Base-by-base conservation (phyloP, 2,888 invertebrate species). In the Cancer borealis region DNA sequence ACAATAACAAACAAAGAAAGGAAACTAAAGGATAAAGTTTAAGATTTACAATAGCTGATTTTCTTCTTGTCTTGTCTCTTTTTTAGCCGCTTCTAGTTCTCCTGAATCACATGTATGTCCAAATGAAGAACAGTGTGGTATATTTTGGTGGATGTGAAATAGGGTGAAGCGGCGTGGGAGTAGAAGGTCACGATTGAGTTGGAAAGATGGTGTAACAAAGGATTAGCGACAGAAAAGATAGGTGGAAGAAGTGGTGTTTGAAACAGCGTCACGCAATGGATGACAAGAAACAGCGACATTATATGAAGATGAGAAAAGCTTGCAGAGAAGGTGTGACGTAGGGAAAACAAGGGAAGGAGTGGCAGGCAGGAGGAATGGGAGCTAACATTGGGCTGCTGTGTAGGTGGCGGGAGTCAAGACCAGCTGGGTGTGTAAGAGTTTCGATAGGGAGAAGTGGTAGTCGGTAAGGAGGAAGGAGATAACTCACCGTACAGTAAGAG, bases 381-480 rank as follows among this genome's bases (percentile, higher is more conserved):
- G 10, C 14, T 14, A 14, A 39, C 8, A 10, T 84, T 10, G 14
- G 84, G 26, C 39, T 84, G 30, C n/a, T 30, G 30, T 30, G 84
- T 39, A 17, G 14, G 84, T 84, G 84, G 30, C 12, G 39, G 84
- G 39, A 84, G 84, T 84, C 39, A 17, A 84, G 84, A 84, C 84
- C 39, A 39, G 84, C 39, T 30, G 17, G 84, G 30, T 39, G 39
- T 14, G 14, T 84, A 84, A 39, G 84, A 84, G n/a, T 84, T 84
- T 84, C 39, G 84, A 84, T 84, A 84, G 26, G 12, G 84, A 17
- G 30, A 84, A 84, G 84, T 79, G 79, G 79, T 79, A 26, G 79
- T 79, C 79, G 26, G 79, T 26, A 4, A 79, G 26, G 84, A 84
- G 84, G n/a, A 84, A 84, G 3, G 84, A 10, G 39, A 84, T 84